Conservation (phyloP, 1,140 invertebrate genomes). For the Drosophila guanche region DNA sequence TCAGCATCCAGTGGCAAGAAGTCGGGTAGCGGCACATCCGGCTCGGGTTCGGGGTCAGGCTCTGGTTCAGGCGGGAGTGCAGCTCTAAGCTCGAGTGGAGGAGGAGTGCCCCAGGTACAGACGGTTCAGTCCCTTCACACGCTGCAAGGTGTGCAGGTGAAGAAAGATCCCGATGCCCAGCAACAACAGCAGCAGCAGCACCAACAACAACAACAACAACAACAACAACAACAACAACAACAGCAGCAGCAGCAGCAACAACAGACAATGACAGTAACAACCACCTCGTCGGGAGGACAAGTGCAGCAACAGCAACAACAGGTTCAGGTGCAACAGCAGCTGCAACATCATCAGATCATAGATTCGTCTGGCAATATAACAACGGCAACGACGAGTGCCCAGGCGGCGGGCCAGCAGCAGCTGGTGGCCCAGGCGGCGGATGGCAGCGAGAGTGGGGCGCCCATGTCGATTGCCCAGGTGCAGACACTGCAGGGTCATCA, state of each 20-base stretch:
- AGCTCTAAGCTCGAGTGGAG: constrained; percentile 46
- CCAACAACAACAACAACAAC: constrained; percentile 61
- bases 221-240: constrained; percentile 60
- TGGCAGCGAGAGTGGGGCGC: constrained; percentile 77
- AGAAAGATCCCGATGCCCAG: constrained; percentile 83
- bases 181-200: constrained; percentile 65
- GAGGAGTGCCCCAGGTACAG: constrained; percentile 75
- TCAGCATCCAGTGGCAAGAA: constrained; percentile 72
- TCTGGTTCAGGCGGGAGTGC: constrained; percentile 55
- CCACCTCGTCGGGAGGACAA: constrained; percentile 55
- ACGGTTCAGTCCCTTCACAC: constrained; percentile 80
- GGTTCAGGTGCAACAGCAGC: constrained; percentile 62
- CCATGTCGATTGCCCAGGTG: constrained; percentile 81
- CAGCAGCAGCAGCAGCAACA: constrained; percentile 59
- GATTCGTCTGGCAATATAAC: constrained; percentile 71
- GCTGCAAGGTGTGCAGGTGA: constrained; percentile 79
- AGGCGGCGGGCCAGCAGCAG: constrained; percentile 66
- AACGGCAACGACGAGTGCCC: constrained; percentile 70
- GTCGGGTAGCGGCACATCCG: constrained; percentile 45
- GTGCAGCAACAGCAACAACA: constrained; percentile 69
- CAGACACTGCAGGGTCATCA: constrained; percentile 83
- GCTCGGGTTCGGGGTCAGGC: constrained; percentile 40
- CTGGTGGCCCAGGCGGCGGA: constrained; percentile 77
- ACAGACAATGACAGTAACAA: constrained; percentile 67
- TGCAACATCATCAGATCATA: constrained; percentile 79